A percentile compares a stretch with the other conserved stretches of the same genome.
phyloP scores from a whole-genome alignment of 2,113 vertebrate species.

The Thomomys bottae region DNA sequence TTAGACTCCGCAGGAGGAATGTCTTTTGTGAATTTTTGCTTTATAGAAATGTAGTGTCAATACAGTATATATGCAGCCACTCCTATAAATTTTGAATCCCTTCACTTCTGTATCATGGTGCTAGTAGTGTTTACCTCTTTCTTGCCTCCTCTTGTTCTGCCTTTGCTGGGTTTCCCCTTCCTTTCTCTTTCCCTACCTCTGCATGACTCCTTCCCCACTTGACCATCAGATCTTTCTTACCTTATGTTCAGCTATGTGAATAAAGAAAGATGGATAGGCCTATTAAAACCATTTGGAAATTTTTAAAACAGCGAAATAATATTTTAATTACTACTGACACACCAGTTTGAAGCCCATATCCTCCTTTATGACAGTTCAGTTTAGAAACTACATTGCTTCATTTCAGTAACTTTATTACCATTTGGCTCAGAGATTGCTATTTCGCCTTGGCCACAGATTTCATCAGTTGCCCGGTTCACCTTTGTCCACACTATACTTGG shows the following conservation, averaged over 20 bases:
- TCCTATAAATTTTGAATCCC: not conserved
- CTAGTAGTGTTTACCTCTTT: not conserved
- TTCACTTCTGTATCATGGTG: not conserved
- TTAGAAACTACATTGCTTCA: slow-evolving; percentile 92
- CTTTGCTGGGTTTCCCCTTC: not conserved
- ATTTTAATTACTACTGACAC: slow-evolving; percentile 87
- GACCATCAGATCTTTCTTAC: not conserved
- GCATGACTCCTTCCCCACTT: not conserved
- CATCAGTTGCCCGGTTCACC: slow-evolving; percentile 98
- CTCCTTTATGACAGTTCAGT: slow-evolving; percentile 93
- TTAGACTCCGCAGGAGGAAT: not conserved
- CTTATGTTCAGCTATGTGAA: slow-evolving; percentile 28
- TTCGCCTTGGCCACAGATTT: slow-evolving; percentile 98
- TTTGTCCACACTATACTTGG: slow-evolving; percentile 95
- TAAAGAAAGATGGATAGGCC: slow-evolving; percentile 55
- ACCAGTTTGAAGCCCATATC: slow-evolving; percentile 89
- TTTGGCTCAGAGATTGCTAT: slow-evolving; percentile 97
- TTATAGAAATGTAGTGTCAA: not conserved
- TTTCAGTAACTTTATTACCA: slow-evolving; percentile 98
- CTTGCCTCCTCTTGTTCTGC: not conserved
- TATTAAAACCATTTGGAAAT: slow-evolving; percentile 62
- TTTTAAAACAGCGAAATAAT: slow-evolving; percentile 74
- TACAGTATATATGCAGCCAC: not conserved
- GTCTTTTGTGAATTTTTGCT: not conserved
- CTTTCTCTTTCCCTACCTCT: not conserved